Conservation (phyloP, 2,888 invertebrate species). For the Caenorhabditis sulstoni region DNA sequence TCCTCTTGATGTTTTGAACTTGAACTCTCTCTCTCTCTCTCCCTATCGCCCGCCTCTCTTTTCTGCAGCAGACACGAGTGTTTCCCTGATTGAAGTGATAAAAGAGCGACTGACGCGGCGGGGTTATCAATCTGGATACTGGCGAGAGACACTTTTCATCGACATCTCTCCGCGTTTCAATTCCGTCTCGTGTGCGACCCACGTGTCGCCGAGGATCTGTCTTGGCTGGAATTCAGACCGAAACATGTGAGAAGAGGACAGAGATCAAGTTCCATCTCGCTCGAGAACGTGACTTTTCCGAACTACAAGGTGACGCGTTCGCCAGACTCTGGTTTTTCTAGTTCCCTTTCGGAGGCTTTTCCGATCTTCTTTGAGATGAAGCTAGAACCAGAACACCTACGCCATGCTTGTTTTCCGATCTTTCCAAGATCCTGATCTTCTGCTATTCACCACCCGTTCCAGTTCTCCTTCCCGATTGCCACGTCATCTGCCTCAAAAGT, state of each 20-base stretch:
- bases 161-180: constrained; percentile 18
- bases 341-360: neutral
- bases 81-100: constrained; percentile 26
- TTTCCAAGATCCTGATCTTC: too few species aligned
- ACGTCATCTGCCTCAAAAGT: neutral
- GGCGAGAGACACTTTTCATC: constrained; percentile 16
- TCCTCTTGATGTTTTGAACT: constrained; percentile 46
- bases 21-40: constrained; percentile 30
- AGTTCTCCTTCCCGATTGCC: neutral
- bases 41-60: too few species aligned
- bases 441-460: neutral
- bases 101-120: neutral
- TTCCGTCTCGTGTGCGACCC: neutral
- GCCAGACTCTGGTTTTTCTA: neutral
- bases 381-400: too few species aligned
- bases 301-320: neutral
- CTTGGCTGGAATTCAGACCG: constrained; percentile 4
- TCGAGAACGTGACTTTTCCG: constrained; percentile 17
- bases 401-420: too few species aligned
- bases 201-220: neutral
- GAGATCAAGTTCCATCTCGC: neutral
- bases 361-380: too few species aligned
- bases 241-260: constrained; percentile 20
- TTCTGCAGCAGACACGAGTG: constrained; percentile 15
- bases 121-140: neutral